Evolutionary conservation across 64 coral and sea anemone species (phyloP).

Genomic region (Montipora sp.): DNA sequence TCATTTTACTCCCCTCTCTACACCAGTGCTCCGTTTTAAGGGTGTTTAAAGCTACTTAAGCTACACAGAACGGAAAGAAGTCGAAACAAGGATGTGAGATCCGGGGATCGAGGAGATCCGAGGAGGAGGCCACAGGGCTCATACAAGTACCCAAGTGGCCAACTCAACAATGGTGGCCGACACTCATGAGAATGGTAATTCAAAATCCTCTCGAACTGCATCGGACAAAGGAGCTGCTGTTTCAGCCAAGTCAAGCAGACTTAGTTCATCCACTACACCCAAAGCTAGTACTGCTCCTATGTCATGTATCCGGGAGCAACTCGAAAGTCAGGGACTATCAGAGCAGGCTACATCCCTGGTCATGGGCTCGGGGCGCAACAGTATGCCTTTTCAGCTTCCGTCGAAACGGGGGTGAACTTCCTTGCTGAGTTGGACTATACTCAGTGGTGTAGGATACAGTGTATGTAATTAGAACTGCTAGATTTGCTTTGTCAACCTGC

Average conservation of each 20-base stretch:
- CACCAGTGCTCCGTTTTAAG: too few relatives aligned
- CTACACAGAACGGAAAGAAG: too few relatives aligned
- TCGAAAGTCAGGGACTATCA: not conserved
- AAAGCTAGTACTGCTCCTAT: constrained; percentile 16
- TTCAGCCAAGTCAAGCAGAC: constrained; percentile 23
- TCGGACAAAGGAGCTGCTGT: not conserved
- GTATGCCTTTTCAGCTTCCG: constrained; percentile 31
- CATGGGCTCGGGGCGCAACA: not conserved
- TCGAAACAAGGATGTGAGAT: too few relatives aligned
- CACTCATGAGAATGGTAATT: constrained; percentile 31
- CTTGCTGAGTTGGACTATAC: constrained; percentile 22
- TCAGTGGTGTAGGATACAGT: constrained; percentile 51
- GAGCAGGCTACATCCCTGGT: not conserved
- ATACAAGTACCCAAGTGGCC: constrained; percentile 33
- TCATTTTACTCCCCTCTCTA: too few relatives aligned
- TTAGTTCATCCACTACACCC: constrained; percentile 1
- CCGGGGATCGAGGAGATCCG: too few relatives aligned
- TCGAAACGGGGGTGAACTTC: constrained; percentile 42
- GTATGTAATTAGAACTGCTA: constrained; percentile 45
- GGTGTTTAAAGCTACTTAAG: too few relatives aligned
- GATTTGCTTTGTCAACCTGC: constrained; percentile 57
- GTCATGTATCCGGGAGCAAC: constrained; percentile 13
- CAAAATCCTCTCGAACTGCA: constrained; percentile 11
- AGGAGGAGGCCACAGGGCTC: constrained; percentile 17
- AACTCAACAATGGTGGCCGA: constrained; percentile 4